Percentiles rank a stretch among this genome's conserved stretches.
These are phyloP conservation scores for Myotis brandtii DNA, from an alignment of 2,113 vertebrate species.

Conservation along the genomic window DNA sequence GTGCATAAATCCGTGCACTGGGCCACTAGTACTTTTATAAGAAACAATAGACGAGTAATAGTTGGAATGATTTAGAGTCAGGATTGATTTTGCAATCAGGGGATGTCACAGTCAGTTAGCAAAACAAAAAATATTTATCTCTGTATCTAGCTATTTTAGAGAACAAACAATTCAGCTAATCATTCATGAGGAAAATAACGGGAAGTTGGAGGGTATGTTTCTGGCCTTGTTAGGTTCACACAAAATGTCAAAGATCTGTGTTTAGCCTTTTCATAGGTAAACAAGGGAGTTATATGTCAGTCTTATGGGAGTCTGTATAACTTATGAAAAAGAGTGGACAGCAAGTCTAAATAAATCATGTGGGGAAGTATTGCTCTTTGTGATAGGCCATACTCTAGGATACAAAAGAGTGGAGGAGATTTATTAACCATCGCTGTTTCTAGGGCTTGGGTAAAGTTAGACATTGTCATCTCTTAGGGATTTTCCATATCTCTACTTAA, in stretches of 20 bases:
- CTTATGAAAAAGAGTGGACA: background rate
- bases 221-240: background rate
- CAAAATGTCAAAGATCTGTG: background rate
- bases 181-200: background rate
- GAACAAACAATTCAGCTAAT: background rate
- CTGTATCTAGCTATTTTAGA: background rate
- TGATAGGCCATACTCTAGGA: background rate
- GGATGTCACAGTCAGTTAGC: background rate
- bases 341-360: background rate
- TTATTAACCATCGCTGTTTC: background rate
- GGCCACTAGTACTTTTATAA: background rate
- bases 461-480: background rate
- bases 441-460: background rate
- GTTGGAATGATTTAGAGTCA: background rate
- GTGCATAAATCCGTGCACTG: too few species aligned
- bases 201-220: background rate
- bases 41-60: background rate
- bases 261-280: background rate
- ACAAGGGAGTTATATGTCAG: background rate
- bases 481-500: background rate
- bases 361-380: background rate
- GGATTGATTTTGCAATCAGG: conserved; percentile 4
- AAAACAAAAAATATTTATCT: background rate
- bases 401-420: accelerated
- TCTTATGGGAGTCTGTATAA: background rate